These are phyloP conservation scores for Melangyna quadrimaculata DNA, from an alignment of 2,888 invertebrate species.

Conservation along the genomic window DNA sequence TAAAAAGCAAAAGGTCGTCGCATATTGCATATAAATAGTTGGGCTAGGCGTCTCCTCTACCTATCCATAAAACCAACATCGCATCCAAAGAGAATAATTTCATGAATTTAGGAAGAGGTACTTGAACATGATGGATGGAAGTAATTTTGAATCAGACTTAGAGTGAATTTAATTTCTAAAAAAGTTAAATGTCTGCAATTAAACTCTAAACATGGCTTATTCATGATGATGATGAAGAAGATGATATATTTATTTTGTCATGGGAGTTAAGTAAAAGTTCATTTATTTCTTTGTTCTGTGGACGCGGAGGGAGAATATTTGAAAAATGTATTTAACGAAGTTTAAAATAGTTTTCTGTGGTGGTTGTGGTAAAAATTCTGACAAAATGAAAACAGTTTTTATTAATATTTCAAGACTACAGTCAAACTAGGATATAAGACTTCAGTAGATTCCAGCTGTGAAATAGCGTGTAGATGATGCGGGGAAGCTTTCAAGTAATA, in stretches of 20 bases:
- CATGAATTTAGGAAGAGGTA: constrained; percentile 4
- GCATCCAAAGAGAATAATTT: constrained; percentile 17
- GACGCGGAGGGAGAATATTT: not conserved
- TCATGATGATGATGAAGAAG: not conserved
- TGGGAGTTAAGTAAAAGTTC: not conserved
- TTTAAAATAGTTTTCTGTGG: not conserved
- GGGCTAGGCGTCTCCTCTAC: constrained; percentile 11
- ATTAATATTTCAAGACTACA: too few species aligned
- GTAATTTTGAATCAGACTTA: constrained; percentile 31
- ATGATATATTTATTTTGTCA: not conserved
- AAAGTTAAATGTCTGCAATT: constrained; percentile 9
- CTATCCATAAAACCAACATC: not conserved
- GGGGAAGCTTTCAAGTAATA: too few species aligned
- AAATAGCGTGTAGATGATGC: too few species aligned
- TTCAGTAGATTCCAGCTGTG: too few species aligned
- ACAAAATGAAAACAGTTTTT: too few species aligned
- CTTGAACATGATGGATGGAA: constrained; percentile 27
- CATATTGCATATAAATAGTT: constrained; percentile 6
- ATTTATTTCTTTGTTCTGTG: not conserved
- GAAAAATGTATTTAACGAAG: not conserved
- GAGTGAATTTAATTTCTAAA: not conserved
- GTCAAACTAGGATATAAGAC: too few species aligned
- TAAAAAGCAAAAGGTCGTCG: constrained; percentile 31
- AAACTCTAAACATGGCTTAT: not conserved
- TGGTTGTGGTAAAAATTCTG: too few species aligned